phyloP scores from a whole-genome alignment of 2,888 invertebrate species.

The Herminia tarsipennalis region DNA sequence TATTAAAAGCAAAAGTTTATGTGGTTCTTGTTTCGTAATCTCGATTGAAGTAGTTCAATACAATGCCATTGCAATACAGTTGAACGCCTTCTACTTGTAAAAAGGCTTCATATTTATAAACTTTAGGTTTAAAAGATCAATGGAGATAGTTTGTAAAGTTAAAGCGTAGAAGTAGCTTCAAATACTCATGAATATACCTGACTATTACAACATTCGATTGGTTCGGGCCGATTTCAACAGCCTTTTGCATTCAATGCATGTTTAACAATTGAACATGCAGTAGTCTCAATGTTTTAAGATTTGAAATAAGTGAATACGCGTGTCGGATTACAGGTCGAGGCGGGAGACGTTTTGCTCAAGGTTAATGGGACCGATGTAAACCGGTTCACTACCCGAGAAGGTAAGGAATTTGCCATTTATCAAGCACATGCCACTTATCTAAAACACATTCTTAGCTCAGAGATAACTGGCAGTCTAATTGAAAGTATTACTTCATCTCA shows the following conservation, averaged over 20 bases:
- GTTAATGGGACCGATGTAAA: conserved; percentile 97
- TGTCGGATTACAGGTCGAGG: conserved; percentile 92
- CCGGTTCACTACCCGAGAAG: conserved; percentile 97
- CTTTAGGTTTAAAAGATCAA: too few species aligned
- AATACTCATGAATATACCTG: too few species aligned
- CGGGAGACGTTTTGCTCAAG: conserved; percentile 97
- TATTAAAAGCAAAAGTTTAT: conserved; percentile 17
- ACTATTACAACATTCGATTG: too few species aligned
- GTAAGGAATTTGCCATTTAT: conserved; percentile 86
- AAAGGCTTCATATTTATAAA: too few species aligned
- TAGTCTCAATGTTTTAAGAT: conserved; percentile 32
- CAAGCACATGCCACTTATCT: conserved; percentile 65
- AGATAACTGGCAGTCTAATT: conserved; percentile 51
- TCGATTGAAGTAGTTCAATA: conserved; percentile 16
- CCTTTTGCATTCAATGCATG: not conserved
- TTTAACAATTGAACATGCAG: not conserved
- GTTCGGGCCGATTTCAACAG: not conserved
- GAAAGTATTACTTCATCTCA: conserved; percentile 41
- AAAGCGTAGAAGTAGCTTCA: too few species aligned
- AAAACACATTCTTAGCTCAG: conserved; percentile 49
- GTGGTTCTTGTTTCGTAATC: conserved; percentile 18
- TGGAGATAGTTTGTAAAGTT: too few species aligned
- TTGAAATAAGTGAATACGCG: conserved; percentile 49
- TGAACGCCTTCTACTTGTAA: conserved; percentile 13
- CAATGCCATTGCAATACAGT: conserved; percentile 23